A percentile compares a stretch with the other conserved stretches of the same genome.
Conservation (phyloP, 64 coral and sea anemone genomes). For the Montipora sp. region DNA sequence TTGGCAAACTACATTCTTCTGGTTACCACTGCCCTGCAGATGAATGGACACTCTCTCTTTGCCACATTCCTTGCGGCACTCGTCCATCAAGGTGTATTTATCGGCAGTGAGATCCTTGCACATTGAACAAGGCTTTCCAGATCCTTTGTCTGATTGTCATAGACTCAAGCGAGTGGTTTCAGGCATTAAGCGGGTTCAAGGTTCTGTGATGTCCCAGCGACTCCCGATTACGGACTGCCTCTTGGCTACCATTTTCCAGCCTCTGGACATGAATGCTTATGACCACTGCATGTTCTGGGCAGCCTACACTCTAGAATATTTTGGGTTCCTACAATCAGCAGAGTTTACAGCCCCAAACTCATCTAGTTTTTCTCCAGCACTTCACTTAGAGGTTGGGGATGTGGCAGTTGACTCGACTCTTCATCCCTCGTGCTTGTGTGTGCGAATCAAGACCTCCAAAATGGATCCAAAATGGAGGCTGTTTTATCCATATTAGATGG, state of each 20-base stretch:
- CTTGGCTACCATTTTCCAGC: not conserved
- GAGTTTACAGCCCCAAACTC: too few relatives aligned
- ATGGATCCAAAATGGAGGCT: not conserved
- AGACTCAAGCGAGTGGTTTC: constrained; percentile 17
- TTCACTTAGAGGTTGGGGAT: too few relatives aligned
- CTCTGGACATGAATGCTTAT: not conserved
- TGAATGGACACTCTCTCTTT: too few relatives aligned
- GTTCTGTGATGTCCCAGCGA: not conserved
- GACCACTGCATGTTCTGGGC: constrained; percentile 18
- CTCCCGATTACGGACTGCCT: not conserved
- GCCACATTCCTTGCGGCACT: too few relatives aligned
- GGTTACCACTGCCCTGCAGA: not conserved
- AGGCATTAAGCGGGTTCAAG: not conserved
- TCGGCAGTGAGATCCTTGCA: constrained; percentile 21
- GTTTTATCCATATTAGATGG: too few relatives aligned
- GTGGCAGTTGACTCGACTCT: too few relatives aligned
- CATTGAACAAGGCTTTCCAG: constrained; percentile 10
- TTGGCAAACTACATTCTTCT: not conserved
- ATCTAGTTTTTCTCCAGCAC: not conserved
- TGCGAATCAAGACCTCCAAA: not conserved
- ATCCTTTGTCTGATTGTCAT: not conserved
- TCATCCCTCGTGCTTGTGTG: not conserved
- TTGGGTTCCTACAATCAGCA: too few relatives aligned
- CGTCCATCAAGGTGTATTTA: constrained; percentile 19
- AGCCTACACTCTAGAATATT: not conserved